Evolutionary conservation across 2,888 invertebrate genomes (phyloP), one percentile per base, ranked within the genome.

Genomic region (Pogonocherus hispidulus): DNA sequence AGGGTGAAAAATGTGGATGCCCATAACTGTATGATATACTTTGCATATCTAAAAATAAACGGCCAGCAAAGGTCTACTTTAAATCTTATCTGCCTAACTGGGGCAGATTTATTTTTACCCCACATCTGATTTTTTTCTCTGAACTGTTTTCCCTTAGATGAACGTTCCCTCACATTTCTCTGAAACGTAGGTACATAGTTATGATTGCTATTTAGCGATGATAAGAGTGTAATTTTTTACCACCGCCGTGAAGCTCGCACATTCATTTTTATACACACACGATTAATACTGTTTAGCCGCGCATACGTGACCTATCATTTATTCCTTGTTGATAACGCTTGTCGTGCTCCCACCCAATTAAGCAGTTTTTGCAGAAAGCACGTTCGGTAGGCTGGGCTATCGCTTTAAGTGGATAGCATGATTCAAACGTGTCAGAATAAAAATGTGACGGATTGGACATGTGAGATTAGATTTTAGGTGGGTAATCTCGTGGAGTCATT

Each of bases 291-390:
- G 5, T n/a, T n/a, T 9, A 14, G 37, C n/a, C n/a, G 14, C n/a
- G n/a, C 16, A 32, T 52, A 52, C 52, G 52, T 52, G 52, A 32
- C 52, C 52, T 52, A 52, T 52, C 52, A 27, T 52, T 32, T 52
- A 52, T 52, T 32, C 52, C 32, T 16, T 27, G 32, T 32, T 52
- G 52, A 52, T 52, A 52, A 32, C 52, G 14, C 19, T 9, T 52
- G 19, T 32, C 52, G 52, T 52, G 52, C 18, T 16, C 16, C 32
- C 5, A 14, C 18, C 32, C 52, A 52, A 52, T 52, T 52, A 52
- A 52, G 52, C 32, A 14, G 6, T 32, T 52, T 35, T 52, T 16
- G 32, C 32, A n/a, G 16, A 27, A 19, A 32, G 52, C 52, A 52
- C 52, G 52, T 52, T 32, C 32, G 22, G 1, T 20, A 20, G 22